A percentile compares a stretch with the other conserved stretches of the same genome.
Evolutionary conservation across 1,140 invertebrate genomes (phyloP).

Genomic region (Drosophila navojoa): DNA sequence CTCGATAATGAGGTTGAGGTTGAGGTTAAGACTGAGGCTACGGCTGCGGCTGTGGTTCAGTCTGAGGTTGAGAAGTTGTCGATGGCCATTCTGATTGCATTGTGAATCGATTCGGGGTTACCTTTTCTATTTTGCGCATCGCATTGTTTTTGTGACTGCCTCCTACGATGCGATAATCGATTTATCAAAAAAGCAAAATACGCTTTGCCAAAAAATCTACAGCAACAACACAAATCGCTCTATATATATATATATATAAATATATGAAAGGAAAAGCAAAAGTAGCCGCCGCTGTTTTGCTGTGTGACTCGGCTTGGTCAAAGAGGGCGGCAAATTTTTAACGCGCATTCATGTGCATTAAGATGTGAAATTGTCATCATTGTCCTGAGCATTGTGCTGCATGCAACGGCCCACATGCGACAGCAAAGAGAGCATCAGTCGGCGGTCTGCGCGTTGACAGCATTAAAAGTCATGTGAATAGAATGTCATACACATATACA

Average conservation of each 20-base stretch:
- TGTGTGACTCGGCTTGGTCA: conserved; percentile 29
- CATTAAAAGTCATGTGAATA: conserved; percentile 64
- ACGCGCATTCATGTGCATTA: conserved; percentile 82
- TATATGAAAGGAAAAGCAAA: conserved; percentile 32
- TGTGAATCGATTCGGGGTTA: conserved; percentile 14
- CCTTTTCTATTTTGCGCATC: conserved; percentile 27
- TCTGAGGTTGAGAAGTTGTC: conserved; percentile 16
- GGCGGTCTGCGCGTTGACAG: conserved; percentile 72
- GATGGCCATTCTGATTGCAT: conserved; percentile 41
- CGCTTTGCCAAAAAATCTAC: conserved; percentile 63
- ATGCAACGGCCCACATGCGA: conserved; percentile 57
- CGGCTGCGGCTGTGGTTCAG: not conserved
- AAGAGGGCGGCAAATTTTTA: conserved; percentile 59
- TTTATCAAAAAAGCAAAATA: conserved; percentile 76
- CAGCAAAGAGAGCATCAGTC: conserved; percentile 57
- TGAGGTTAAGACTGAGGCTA: conserved; percentile 4
- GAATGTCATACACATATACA: not conserved
- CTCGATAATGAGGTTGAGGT: conserved; percentile 46
- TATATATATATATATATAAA: too few relatives aligned
- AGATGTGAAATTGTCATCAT: conserved; percentile 83
- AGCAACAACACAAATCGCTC: conserved; percentile 14
- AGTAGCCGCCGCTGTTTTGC: conserved; percentile 28
- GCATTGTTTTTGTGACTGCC: conserved; percentile 68
- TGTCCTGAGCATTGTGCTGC: conserved; percentile 59
- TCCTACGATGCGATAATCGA: conserved; percentile 81